These are phyloP conservation scores for Dicyrtoma fusca DNA, from an alignment of 2,888 invertebrate genomes.

Conservation along the genomic window DNA sequence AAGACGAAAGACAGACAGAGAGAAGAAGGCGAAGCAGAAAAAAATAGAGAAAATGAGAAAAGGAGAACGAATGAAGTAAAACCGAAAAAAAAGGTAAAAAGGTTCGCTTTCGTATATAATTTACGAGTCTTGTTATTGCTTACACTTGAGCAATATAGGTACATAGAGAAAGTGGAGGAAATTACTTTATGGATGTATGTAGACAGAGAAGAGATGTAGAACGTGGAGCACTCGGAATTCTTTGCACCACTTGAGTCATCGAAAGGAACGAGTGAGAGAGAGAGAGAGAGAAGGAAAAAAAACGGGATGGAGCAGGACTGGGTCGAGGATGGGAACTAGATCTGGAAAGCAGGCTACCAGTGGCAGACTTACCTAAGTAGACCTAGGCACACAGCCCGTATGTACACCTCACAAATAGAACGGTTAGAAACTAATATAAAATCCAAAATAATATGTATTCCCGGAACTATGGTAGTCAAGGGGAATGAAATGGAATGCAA, in stretches of 20 bases:
- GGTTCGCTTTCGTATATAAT: slow-evolving; percentile 13
- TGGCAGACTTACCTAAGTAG: no score
- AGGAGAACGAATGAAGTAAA: not conserved
- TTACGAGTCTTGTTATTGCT: slow-evolving; percentile 12
- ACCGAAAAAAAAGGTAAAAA: not conserved
- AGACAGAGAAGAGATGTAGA: not conserved
- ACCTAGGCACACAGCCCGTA: no score
- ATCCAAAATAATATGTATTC: no score
- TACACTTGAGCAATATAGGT: not conserved
- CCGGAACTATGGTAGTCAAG: no score
- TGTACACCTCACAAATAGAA: no score
- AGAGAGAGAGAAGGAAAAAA: slow-evolving; percentile 4
- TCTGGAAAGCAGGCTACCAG: no score
- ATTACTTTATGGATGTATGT: not conserved
- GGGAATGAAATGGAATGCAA: no score
- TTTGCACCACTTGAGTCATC: slow-evolving; percentile 11
- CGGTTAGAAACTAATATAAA: no score
- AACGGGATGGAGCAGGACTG: not conserved
- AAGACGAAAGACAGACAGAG: slow-evolving; percentile 4
- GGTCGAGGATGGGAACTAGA: no score
- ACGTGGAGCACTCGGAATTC: not conserved
- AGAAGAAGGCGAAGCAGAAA: not conserved
- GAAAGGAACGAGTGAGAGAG: not conserved
- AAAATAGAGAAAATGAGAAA: not conserved
- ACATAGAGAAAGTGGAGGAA: slow-evolving; percentile 3